Evolutionary conservation across 1,140 invertebrate species (phyloP).

Genomic region (Limonius californicus): DNA sequence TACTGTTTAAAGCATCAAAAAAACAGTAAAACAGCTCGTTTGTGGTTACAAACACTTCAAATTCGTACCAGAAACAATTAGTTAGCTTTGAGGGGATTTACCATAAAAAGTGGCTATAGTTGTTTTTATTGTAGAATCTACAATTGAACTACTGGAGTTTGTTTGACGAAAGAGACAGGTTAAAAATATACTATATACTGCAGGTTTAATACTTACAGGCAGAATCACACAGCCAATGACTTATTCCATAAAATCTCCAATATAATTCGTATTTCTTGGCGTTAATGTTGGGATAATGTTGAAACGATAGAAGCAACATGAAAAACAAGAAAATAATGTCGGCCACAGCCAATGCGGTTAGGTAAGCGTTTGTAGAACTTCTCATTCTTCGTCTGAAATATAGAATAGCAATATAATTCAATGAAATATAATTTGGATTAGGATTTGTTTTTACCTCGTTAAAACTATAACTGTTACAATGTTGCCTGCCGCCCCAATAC

Average conservation of each 20-base stretch:
- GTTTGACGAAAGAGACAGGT: not conserved
- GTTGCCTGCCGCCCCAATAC: constrained; percentile 68
- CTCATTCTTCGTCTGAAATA: constrained; percentile 61
- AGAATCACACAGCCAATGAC: constrained; percentile 60
- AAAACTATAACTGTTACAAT: constrained; percentile 69
- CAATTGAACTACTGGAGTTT: too few species aligned
- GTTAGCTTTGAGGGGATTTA: too few species aligned
- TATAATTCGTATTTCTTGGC: constrained; percentile 45
- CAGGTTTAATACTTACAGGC: constrained; percentile 51
- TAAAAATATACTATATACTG: not conserved
- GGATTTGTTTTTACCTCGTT: constrained; percentile 56
- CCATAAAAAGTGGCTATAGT: too few species aligned
- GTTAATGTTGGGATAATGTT: constrained; percentile 56
- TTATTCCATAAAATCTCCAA: constrained; percentile 56
- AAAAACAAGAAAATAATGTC: constrained; percentile 68
- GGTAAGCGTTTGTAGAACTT: constrained; percentile 71
- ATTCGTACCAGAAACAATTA: too few species aligned
- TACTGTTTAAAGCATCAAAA: too few species aligned
- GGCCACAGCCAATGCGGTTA: constrained; percentile 68
- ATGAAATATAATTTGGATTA: too few species aligned
- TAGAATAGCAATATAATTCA: too few species aligned
- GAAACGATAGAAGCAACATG: constrained; percentile 61
- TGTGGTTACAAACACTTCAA: too few species aligned
- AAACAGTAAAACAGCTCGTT: too few species aligned
- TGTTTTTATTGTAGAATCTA: too few species aligned